phyloP scores from a whole-genome alignment of 2,797 vertebrate genomes.

The Tolypeutes matacus region DNA sequence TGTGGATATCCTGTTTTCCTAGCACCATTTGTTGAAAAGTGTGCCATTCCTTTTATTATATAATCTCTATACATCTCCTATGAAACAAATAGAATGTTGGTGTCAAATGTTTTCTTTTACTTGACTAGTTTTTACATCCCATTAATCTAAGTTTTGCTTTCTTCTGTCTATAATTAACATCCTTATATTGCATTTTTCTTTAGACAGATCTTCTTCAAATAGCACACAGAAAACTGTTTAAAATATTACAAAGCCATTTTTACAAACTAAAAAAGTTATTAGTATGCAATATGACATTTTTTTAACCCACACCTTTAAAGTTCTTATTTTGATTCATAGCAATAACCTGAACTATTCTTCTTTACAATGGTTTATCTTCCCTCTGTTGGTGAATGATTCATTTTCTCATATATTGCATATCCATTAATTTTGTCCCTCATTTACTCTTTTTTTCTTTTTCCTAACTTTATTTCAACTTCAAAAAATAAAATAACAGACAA shows the following conservation, averaged over 20 bases:
- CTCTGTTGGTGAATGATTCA: neutral
- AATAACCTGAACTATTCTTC: neutral
- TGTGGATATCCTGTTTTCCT: too few species aligned
- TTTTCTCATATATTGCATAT: neutral
- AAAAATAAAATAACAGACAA: too few species aligned
- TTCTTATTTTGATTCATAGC: neutral
- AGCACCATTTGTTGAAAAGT: too few species aligned
- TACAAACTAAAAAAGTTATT: neutral
- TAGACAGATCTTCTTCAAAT: neutral
- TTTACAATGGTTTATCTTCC: neutral
- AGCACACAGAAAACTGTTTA: neutral
- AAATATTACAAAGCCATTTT: neutral
- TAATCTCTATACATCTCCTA: neutral
- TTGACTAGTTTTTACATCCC: neutral
- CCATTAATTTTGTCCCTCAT: neutral
- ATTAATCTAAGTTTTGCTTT: conserved; percentile 7
- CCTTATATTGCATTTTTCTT: neutral
- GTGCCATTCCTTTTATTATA: neutral
- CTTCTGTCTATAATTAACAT: neutral
- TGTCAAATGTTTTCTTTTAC: neutral
- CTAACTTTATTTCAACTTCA: too few species aligned
- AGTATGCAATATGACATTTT: neutral
- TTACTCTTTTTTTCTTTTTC: too few species aligned
- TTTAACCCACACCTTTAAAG: neutral
- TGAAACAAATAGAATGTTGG: neutral